A percentile compares a stretch with the other conserved stretches of the same genome.
phyloP scores from a whole-genome alignment of 2,888 invertebrate genomes.

The Lamellibrachia columna region DNA sequence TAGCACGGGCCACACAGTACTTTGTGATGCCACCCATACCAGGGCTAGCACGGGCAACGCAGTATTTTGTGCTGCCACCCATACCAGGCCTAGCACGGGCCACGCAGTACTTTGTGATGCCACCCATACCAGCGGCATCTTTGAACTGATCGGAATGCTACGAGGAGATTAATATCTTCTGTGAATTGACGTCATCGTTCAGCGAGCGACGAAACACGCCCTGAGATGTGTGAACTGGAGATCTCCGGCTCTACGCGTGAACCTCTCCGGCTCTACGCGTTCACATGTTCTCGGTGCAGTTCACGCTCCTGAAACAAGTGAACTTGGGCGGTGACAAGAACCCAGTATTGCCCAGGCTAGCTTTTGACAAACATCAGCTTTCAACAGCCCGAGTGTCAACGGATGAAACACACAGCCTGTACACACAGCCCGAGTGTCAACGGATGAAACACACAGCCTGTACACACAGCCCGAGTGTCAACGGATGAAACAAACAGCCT shows the following conservation, averaged over 20 bases:
- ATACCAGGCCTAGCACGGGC: not conserved
- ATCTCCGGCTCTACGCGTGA: not conserved
- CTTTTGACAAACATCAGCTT: not conserved
- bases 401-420: too few relatives aligned
- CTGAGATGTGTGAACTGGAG: not conserved
- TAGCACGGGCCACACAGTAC: too few relatives aligned
- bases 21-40: too few relatives aligned
- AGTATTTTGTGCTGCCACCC: too few relatives aligned
- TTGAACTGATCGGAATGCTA: not conserved
- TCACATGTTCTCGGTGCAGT: not conserved
- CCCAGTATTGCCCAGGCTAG: not conserved
- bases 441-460: too few relatives aligned
- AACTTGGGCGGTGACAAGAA: not conserved
- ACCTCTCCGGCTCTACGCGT: not conserved
- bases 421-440: too few relatives aligned
- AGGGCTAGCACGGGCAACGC: too few relatives aligned
- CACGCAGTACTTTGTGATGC: not conserved
- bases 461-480: too few relatives aligned
- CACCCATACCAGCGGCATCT: not conserved
- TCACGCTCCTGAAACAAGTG: not conserved
- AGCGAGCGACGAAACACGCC: not conserved
- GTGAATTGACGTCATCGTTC: not conserved
- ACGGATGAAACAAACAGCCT: too few relatives aligned
- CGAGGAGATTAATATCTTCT: not conserved
- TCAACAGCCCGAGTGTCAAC: not conserved